Conservation (phyloP, 2,888 invertebrate genomes). For the Achlya flavicornis region DNA sequence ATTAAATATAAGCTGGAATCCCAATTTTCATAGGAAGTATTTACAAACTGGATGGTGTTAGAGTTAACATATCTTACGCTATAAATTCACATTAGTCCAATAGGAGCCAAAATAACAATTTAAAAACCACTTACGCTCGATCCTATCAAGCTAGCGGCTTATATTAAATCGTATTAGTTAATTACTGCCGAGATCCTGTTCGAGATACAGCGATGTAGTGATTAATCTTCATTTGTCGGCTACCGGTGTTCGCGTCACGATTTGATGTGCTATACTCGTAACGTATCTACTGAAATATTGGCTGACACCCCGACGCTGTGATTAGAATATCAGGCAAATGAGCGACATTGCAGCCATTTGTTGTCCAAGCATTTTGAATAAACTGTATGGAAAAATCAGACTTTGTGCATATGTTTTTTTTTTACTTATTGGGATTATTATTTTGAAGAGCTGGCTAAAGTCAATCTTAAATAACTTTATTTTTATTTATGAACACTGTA, state of each 20-base stretch:
- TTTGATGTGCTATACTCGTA: constrained; percentile 4
- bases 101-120: neutral
- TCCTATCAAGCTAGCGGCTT: constrained; percentile 5
- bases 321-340: neutral
- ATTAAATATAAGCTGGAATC: too few relatives aligned
- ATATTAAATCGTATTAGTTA: constrained; percentile 53
- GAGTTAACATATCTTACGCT: neutral
- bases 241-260: constrained; percentile 24
- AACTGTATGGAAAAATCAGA: neutral
- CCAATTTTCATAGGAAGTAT: too few relatives aligned
- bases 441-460: too few relatives aligned
- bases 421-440: too few relatives aligned
- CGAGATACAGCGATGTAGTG: constrained; percentile 38
- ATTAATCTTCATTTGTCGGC: constrained; percentile 54
- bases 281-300: constrained; percentile 16
- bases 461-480: too few relatives aligned
- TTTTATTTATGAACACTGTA: too few relatives aligned
- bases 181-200: constrained; percentile 52
- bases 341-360: neutral
- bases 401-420: too few relatives aligned
- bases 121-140: neutral
- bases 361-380: neutral
- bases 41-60: too few relatives aligned
- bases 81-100: too few relatives aligned
- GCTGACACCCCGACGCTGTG: constrained; percentile 1